Percentiles rank a stretch among this genome's conserved stretches.
phyloP scores from a whole-genome alignment of 2,113 vertebrate species.

The Chaetorhynchus papuensis region DNA sequence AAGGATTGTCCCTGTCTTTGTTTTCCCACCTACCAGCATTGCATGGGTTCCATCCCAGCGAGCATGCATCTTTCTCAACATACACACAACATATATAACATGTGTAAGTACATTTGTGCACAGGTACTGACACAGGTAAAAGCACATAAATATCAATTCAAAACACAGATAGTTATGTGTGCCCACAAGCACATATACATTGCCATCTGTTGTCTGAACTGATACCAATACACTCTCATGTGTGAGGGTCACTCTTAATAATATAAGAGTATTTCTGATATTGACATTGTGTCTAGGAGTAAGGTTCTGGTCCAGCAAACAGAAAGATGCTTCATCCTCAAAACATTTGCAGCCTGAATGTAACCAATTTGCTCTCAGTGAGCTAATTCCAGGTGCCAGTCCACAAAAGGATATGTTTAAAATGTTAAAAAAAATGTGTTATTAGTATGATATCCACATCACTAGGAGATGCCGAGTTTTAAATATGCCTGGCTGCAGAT shows the following conservation, averaged over 20 bases:
- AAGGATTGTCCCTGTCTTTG: background rate
- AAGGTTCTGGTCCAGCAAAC: background rate
- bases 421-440: background rate
- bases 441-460: background rate
- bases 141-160: background rate
- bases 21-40: fast-evolving
- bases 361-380: background rate
- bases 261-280: background rate
- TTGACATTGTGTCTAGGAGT: background rate
- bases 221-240: background rate
- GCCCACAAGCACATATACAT: no score
- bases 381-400: background rate
- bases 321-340: background rate
- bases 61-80: background rate
- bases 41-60: background rate
- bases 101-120: background rate
- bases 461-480: background rate
- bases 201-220: background rate
- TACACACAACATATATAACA: no score
- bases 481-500: background rate
- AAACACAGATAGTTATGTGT: background rate
- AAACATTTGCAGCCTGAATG: background rate
- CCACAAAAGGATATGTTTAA: background rate
- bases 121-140: background rate
- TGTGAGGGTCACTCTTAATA: background rate